A percentile compares a stretch with the other conserved stretches of the same genome.
phyloP scores from a whole-genome alignment of 2,113 vertebrate species.

The Ceyx melanurus region DNA sequence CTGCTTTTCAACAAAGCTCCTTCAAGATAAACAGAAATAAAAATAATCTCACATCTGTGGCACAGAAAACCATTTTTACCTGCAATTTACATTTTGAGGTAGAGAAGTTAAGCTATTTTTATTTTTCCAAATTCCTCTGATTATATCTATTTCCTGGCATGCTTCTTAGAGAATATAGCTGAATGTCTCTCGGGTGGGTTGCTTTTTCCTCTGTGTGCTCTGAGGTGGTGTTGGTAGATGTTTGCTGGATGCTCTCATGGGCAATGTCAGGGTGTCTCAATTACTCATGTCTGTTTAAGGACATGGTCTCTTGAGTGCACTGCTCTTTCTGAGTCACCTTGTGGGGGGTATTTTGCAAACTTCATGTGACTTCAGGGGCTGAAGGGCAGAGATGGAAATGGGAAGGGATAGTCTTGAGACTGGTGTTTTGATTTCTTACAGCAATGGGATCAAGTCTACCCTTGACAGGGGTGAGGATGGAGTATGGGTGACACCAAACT shows the following conservation, averaged over 20 bases:
- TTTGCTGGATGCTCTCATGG: not conserved
- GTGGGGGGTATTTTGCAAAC: not conserved
- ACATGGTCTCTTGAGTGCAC: not conserved
- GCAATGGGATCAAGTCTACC: not conserved
- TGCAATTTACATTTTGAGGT: not conserved
- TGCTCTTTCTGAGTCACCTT: not conserved
- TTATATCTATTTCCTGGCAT: not conserved
- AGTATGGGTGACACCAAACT: not conserved
- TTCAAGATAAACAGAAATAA: not conserved
- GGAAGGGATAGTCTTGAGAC: not conserved
- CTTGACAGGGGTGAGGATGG: not conserved
- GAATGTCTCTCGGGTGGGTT: not conserved
- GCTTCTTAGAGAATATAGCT: not conserved
- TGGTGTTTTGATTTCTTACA: not conserved
- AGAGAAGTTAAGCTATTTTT: not conserved
- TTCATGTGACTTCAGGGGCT: not conserved
- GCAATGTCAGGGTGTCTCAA: not conserved
- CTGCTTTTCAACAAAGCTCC: not conserved
- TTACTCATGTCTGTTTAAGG: not conserved
- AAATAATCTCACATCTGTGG: not conserved
- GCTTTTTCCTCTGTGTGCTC: not conserved
- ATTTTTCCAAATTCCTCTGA: not conserved
- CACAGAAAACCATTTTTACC: not conserved
- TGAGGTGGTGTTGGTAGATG: not conserved
- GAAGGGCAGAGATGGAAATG: not conserved